phyloP scores from a whole-genome alignment of 2,888 invertebrate genomes.

The Polyploca ridens region DNA sequence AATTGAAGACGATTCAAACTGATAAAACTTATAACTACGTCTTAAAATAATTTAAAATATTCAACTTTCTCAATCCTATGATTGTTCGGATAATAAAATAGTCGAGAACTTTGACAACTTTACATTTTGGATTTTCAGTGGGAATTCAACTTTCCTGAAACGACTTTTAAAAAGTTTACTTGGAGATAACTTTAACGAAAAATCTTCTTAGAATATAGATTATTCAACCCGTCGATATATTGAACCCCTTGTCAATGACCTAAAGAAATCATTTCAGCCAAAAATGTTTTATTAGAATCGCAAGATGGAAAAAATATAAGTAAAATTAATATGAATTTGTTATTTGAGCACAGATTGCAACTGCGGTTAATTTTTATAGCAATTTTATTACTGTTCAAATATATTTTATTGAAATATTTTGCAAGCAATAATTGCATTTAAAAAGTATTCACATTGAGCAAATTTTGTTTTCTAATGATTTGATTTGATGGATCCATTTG shows the following conservation, averaged over 20 bases:
- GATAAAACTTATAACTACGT: not conserved
- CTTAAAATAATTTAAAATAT: not conserved
- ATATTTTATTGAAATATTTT: not conserved
- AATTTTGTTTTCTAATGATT: not conserved
- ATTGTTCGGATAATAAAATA: not conserved
- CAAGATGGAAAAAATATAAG: not conserved
- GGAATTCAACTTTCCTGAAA: not conserved
- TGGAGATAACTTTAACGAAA: not conserved
- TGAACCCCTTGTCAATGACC: not conserved
- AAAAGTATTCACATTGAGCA: not conserved
- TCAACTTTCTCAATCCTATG: not conserved
- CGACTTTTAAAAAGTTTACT: not conserved
- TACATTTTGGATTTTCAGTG: not conserved
- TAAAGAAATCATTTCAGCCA: too few species aligned
- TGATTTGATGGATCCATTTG: not conserved
- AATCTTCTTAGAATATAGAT: not conserved
- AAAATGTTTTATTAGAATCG: too few species aligned
- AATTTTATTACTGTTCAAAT: slow-evolving; percentile 3
- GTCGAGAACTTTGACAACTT: not conserved
- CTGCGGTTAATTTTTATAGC: too few species aligned
- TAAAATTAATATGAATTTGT: not conserved
- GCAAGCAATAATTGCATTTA: not conserved
- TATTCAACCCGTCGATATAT: not conserved
- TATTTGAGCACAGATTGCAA: not conserved
- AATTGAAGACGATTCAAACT: not conserved